Evolutionary conservation across 2,888 invertebrate genomes (phyloP).

Genomic region (Stenchaetothrips biformis): DNA sequence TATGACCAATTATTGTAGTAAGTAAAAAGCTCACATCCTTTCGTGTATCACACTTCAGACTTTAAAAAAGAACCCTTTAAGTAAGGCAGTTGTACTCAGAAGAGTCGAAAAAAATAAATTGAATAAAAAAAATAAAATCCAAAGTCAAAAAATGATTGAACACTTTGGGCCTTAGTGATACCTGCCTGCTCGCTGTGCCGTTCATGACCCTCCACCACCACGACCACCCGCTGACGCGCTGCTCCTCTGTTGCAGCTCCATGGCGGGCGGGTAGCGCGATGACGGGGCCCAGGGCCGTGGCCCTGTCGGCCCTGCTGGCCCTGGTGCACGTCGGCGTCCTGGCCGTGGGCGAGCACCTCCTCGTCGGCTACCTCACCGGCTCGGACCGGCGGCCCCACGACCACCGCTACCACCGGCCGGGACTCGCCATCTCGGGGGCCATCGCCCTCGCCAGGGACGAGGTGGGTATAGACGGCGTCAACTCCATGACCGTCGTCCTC

Average conservation of each 20-base stretch:
- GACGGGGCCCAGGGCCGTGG: constrained; percentile 41
- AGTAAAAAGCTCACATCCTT: no score
- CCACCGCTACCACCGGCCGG: constrained; percentile 73
- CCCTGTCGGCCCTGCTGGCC: constrained; percentile 38
- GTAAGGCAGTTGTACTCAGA: no score
- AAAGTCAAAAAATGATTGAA: background rate
- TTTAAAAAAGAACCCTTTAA: no score
- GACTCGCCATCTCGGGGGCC: constrained; percentile 69
- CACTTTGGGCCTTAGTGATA: background rate
- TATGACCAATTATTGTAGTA: no score
- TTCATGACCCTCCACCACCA: no score
- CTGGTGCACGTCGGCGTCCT: constrained; percentile 37
- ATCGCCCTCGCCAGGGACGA: constrained; percentile 82
- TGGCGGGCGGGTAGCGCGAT: constrained; percentile 42
- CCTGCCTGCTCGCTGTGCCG: no score
- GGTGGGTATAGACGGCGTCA: constrained; percentile 46
- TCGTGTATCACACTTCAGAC: no score
- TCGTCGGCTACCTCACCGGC: constrained; percentile 79
- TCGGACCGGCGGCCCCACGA: constrained; percentile 73
- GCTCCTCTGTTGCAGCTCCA: constrained; percentile 22
- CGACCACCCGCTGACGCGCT: no score
- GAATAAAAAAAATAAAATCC: no score
- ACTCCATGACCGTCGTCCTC: background rate
- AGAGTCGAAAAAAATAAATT: no score
- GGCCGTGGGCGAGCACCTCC: constrained; percentile 57